These are phyloP conservation scores for Oncorhynchus tshawytscha DNA, from an alignment of 2,113 vertebrate species.

Conservation along the genomic window DNA sequence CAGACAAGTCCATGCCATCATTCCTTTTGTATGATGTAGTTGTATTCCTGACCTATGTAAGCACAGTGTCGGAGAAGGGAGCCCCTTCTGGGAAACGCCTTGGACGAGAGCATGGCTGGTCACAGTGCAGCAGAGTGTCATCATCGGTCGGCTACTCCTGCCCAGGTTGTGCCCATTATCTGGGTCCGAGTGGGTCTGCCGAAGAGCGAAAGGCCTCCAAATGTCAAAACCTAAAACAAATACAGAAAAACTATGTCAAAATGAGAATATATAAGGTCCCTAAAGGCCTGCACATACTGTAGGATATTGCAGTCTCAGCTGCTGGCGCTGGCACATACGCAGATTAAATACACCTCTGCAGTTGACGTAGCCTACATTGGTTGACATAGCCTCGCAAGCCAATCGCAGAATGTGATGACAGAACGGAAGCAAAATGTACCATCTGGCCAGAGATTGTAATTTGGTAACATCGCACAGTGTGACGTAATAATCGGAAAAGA, in stretches of 20 bases:
- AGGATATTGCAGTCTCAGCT: too few species aligned
- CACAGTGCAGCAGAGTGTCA: slow-evolving; percentile 17
- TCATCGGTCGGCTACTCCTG: neutral
- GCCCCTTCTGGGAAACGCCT: slow-evolving; percentile 36
- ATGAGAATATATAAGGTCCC: neutral
- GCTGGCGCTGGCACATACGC: too few species aligned
- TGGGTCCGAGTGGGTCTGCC: neutral
- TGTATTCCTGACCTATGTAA: slow-evolving; percentile 48
- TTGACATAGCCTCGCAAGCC: too few species aligned
- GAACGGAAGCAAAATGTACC: too few species aligned
- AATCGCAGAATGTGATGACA: too few species aligned
- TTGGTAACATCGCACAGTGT: too few species aligned
- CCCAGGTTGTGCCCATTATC: slow-evolving; percentile 31
- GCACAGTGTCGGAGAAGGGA: slow-evolving; percentile 49
- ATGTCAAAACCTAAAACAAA: slow-evolving; percentile 43
- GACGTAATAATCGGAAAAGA: too few species aligned
- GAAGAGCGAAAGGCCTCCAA: neutral
- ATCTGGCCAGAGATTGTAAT: too few species aligned
- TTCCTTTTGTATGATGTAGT: neutral
- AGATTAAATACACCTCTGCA: too few species aligned
- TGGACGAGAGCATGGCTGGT: slow-evolving; percentile 48
- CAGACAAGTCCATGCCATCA: slow-evolving; percentile 44
- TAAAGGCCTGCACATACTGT: too few species aligned
- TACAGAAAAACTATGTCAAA: neutral
- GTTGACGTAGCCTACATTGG: too few species aligned